Base-by-base conservation (phyloP, 53 echinoderm and acorn worm species). In the Arbacia lixula region DNA sequence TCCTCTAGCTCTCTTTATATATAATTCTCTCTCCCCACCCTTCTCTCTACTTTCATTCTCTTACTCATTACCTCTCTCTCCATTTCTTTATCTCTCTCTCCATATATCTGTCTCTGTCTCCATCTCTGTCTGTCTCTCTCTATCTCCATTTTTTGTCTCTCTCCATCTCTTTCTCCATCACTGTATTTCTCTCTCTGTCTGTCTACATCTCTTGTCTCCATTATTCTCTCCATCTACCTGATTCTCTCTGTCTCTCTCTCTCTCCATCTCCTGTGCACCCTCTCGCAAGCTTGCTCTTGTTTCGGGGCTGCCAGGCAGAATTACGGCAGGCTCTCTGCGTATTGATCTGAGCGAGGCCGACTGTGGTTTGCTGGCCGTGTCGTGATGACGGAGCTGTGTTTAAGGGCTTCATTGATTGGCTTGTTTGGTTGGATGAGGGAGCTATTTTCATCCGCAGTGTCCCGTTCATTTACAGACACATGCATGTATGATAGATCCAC, bases 401-500 rank as follows among this genome's bases (percentile, higher is more conserved):
- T 69, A 69, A 8, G 69, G 42, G 69, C 39, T 69, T 69, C 69
- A 69, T 69, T 69, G 69, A 69, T 69, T 69, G 43, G 21, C 69
- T 69, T n/a, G n/a, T n/a, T n/a, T n/a, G 43, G 69, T 21, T 35
- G 42, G 41, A 69, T 25, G 69, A 43, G 69, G 69, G 69, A 69
- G 69, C 69, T 43, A n/a, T n/a, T n/a, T n/a, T n/a, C n/a, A n/a
- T n/a, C n/a, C n/a, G n/a, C n/a, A n/a, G n/a, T n/a, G n/a, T n/a
- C n/a, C n/a, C n/a, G n/a, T n/a, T n/a, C n/a, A n/a, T n/a, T n/a
- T n/a, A n/a, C n/a, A n/a, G n/a, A n/a, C n/a, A n/a, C n/a, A n/a
- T n/a, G n/a, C n/a, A n/a, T n/a, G n/a, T n/a, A n/a, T n/a, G n/a
- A n/a, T n/a, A n/a, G n/a, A n/a, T n/a, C n/a, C n/a, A n/a, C n/a